Evolutionary conservation across 2,797 vertebrate genomes (phyloP), one percentile per base, ranked within the genome.

Genomic region (Sparus aurata): DNA sequence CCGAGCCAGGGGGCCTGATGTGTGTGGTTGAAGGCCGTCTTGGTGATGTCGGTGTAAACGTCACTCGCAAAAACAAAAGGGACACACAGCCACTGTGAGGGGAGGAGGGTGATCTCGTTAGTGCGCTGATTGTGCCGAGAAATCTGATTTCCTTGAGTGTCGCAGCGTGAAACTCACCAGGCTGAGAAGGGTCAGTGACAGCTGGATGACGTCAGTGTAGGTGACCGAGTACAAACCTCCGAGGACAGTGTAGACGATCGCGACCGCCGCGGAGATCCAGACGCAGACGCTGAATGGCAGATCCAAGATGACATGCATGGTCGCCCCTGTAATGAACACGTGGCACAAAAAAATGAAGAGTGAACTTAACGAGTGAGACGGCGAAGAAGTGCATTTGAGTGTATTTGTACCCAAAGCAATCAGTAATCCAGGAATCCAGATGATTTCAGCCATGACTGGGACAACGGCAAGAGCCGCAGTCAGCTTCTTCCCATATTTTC

Each of bases 1-100:
- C 95, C 94, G 1, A 91, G 74, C 94, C 95, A 96, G 63, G 94
- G 75, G 0, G 72, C 70, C 86, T 94, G 94, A 59, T 93, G 80
- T 47, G 69, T 80, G 16, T 76, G 55, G 71, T 94, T 91, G 47
- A 52, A 79, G 38, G 93, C 89, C 1, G 94, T 95, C 73, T 87
- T 63, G 50, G 69, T 84, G 82, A 95, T 94, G 81, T 80, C 92
- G 78, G 83, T 62, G 0, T 90, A 87, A 34, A 88, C 78, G 11
- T 85, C 85, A 73, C 93, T 94, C n/a, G 77, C 41, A 65, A 96
- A 59, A 23, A 89, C 84, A 59, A 95, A 95, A 9, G 94, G 95
- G 30, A 91, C 88, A 67, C 93, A 95, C 53, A 87, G 52, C 84
- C 86, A 90, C 87, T 89, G 49, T 47, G 23, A 27, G 52, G 4